phyloP scores from a whole-genome alignment of 2,797 vertebrate species.

The Acanthis flammea region DNA sequence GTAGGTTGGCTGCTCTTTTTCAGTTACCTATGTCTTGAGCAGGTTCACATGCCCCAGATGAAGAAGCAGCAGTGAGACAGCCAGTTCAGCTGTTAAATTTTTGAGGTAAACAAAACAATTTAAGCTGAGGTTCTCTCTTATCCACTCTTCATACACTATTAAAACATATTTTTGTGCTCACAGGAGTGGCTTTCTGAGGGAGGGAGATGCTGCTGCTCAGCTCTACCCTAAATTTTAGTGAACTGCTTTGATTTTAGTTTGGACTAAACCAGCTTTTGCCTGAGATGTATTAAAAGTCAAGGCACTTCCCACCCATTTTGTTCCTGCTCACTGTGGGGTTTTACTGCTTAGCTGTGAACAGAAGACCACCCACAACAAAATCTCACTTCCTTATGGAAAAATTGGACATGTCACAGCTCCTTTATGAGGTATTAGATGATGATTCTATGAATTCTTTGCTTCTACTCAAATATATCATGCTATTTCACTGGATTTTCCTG shows the following conservation, averaged over 20 bases:
- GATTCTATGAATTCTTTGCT: neutral
- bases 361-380: constrained; percentile 8
- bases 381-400: neutral
- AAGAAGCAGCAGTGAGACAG: neutral
- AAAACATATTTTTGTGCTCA: neutral
- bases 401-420: neutral
- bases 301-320: neutral
- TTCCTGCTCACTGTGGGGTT: neutral
- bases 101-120: neutral
- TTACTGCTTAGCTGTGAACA: neutral
- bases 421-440: neutral
- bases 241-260: neutral
- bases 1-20: neutral
- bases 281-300: neutral
- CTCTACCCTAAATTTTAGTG: neutral
- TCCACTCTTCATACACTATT: neutral
- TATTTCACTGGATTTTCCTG: neutral
- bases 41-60: neutral
- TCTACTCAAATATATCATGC: neutral
- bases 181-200: neutral
- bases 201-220: neutral
- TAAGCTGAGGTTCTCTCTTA: neutral
- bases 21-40: neutral
- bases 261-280: neutral
- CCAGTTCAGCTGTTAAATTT: neutral